Conservation (phyloP, 2,797 vertebrate genomes). For the Lagocephalus sceleratus region DNA sequence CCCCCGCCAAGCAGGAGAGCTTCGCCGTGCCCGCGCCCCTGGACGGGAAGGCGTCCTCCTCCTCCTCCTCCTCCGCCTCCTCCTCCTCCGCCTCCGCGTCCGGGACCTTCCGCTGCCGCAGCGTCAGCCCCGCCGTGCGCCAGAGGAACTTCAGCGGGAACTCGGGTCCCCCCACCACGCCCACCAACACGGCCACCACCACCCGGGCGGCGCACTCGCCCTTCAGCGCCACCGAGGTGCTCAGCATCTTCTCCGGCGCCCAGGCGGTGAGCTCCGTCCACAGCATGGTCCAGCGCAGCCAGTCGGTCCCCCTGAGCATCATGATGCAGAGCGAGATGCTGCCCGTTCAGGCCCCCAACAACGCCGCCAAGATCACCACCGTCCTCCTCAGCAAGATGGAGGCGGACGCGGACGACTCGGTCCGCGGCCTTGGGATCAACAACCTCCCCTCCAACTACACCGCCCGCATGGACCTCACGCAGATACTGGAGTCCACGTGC, state of each 20-base stretch:
- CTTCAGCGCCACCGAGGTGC: slow-evolving; percentile 89
- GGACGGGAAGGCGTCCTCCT: slow-evolving; percentile 84
- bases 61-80: slow-evolving; percentile 78
- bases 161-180: slow-evolving; percentile 78
- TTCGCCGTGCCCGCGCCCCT: slow-evolving; percentile 96
- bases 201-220: slow-evolving; percentile 83
- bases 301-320: slow-evolving; percentile 93
- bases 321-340: slow-evolving; percentile 98
- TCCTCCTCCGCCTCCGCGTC: slow-evolving; percentile 76
- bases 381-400: slow-evolving; percentile 98
- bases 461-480: slow-evolving; percentile 98
- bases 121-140: slow-evolving; percentile 94
- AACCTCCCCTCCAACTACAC: slow-evolving; percentile 98
- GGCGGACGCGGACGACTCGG: slow-evolving; percentile 89
- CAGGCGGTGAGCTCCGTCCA: slow-evolving; percentile 83
- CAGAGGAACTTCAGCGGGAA: slow-evolving; percentile 95
- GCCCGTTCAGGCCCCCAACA: slow-evolving; percentile 80
- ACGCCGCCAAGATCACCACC: slow-evolving; percentile 91
- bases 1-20: slow-evolving; percentile 88
- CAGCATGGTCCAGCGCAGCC: slow-evolving; percentile 93
- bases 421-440: slow-evolving; percentile 95
- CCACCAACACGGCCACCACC: slow-evolving; percentile 72
- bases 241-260: slow-evolving; percentile 84
- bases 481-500: slow-evolving; percentile 93
- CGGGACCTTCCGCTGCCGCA: slow-evolving; percentile 90